A percentile compares a stretch with the other conserved stretches of the same genome.
Conservation (phyloP, 2,888 invertebrate species). For the Ernsta delagoae region DNA sequence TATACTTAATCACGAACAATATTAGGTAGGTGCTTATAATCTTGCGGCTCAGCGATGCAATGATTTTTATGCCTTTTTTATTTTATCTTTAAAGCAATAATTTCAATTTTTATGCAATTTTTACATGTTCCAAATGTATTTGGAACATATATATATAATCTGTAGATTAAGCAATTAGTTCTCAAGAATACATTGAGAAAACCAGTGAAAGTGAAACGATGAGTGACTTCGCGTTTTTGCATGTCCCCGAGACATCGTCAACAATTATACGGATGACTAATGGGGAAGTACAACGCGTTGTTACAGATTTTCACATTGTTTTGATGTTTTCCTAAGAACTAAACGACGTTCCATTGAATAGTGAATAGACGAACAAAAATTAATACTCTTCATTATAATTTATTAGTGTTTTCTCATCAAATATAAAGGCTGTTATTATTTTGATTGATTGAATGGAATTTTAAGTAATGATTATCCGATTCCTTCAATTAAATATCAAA, state of each 20-base stretch:
- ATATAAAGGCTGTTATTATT: no score
- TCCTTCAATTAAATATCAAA: background rate
- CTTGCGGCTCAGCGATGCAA: no score
- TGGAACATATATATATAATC: no score
- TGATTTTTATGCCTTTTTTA: no score
- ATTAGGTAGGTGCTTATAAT: no score
- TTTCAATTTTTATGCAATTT: no score
- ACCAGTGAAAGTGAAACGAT: conserved; percentile 4
- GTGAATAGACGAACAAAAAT: no score
- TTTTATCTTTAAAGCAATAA: no score
- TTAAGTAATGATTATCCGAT: background rate
- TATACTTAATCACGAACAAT: no score
- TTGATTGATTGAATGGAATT: no score
- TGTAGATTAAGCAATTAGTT: background rate
- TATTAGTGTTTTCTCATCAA: no score
- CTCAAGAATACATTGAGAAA: conserved; percentile 6
- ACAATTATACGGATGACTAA: conserved; percentile 6
- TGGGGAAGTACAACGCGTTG: conserved; percentile 1
- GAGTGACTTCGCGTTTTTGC: background rate
- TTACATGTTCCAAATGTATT: background rate
- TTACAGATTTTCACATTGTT: background rate
- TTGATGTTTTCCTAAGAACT: background rate
- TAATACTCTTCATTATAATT: no score
- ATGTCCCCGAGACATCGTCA: conserved; percentile 8
- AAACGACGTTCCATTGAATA: background rate